Evolutionary conservation across 2,797 vertebrate species (phyloP).

Genomic region (Sardinella longiceps): DNA sequence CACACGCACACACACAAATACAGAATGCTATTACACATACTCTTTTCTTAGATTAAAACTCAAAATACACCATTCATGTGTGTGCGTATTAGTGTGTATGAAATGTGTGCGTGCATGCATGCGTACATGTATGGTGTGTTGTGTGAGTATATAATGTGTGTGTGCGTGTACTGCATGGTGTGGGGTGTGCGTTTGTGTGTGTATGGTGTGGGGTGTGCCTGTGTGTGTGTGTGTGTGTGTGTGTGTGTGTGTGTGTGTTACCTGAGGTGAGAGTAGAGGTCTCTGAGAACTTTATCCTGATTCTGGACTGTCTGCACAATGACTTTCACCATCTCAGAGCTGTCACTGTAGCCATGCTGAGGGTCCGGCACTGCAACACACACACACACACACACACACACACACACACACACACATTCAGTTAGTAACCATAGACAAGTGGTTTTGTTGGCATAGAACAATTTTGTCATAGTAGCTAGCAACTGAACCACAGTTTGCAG

Average conservation of each 20-base stretch:
- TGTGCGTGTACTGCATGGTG: too few relatives aligned
- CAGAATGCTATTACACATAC: background rate
- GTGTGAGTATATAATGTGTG: too few relatives aligned
- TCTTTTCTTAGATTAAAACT: background rate
- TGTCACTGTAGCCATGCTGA: slow-evolving; percentile 92
- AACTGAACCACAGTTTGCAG: too few relatives aligned
- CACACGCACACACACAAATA: background rate
- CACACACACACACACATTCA: background rate
- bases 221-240: slow-evolving; percentile 27
- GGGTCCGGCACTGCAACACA: slow-evolving; percentile 79
- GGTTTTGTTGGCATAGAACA: too few relatives aligned
- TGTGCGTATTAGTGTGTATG: too few relatives aligned
- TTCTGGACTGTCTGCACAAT: slow-evolving; percentile 96
- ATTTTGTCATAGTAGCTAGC: too few relatives aligned
- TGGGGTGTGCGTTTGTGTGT: slow-evolving; percentile 25
- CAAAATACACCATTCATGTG: background rate
- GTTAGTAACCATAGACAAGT: too few relatives aligned
- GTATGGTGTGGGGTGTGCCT: background rate
- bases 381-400: slow-evolving; percentile 25
- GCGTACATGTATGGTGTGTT: too few relatives aligned
- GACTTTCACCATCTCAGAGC: slow-evolving; percentile 95
- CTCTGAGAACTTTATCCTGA: slow-evolving; percentile 94
- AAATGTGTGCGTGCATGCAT: too few relatives aligned
- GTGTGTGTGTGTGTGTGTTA: slow-evolving; percentile 62
- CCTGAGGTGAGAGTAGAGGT: slow-evolving; percentile 95